Base-by-base conservation (phyloP, 1,140 invertebrate genomes). In the Dysdera silvatica region DNA sequence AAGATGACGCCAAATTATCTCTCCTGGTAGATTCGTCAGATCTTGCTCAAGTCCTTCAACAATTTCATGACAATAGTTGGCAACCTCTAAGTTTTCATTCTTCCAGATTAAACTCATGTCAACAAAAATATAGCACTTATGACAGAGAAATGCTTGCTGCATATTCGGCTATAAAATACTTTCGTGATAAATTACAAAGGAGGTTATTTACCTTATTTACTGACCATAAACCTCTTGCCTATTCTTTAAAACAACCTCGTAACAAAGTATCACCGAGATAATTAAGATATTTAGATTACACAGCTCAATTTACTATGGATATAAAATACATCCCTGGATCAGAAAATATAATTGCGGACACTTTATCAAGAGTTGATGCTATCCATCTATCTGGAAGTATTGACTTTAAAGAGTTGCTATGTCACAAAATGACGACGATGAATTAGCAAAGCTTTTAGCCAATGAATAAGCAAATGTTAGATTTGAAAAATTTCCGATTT, bases 91-190 rank as follows among this genome's bases (percentile, higher is more conserved):
- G 68, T 23, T 79, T 76, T 56, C 77, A 76, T 49, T 77, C 74
- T 4, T 72, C 70, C 43, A 77, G 76, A 52, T 51, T 79, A 0
- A 70, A 45, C 6, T 23, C 67, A 23, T 53, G 72, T 2, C 67
- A 79, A 68, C 40, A 55, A 24, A 72, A 73, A 28, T 77, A 78
- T 52, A 70, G 69, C 10, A 69, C 74, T 3, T 80, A 76, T 69
- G 77, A 79, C 61, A 61, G 75, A 6, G 79, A 82, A 67, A 63
- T 81, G 0, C 55, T 80, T 3, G 79, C 76, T 0, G 73, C 77
- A 24, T 81, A 80, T 65, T 53, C 63, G 20, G 69, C 71, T 7
- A 61, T 79, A 0, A 71, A 76, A 63, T 72, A 77, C 53, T 80
- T 81, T 66, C n/a, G n/a, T n/a, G n/a, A n/a, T n/a, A n/a, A 76